Percentiles rank a stretch among this genome's conserved stretches.
phyloP scores from a whole-genome alignment of 2,113 vertebrate genomes.

The Notarius lentiginosus region DNA sequence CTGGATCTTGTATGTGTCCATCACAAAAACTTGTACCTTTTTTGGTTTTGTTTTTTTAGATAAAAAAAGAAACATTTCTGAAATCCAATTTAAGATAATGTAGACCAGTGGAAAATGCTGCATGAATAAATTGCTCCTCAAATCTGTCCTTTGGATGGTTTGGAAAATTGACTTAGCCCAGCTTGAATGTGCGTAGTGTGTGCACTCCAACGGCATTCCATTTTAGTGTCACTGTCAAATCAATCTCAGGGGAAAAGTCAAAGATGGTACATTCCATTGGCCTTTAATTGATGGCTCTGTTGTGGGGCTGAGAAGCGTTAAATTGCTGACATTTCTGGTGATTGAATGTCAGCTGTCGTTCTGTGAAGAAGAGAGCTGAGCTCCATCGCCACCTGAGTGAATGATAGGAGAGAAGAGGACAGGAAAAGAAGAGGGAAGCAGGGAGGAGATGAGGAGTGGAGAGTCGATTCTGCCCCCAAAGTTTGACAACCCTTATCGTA shows the following conservation, averaged over 20 bases:
- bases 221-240: slow-evolving; percentile 57
- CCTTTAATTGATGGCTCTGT: slow-evolving; percentile 72
- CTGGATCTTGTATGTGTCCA: slow-evolving; percentile 5
- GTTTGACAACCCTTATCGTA: slow-evolving; percentile 65
- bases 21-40: background rate
- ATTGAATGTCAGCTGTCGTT: slow-evolving; percentile 70
- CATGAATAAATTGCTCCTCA: slow-evolving; percentile 25
- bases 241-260: slow-evolving; percentile 63
- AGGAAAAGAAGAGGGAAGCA: background rate
- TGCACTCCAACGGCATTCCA: slow-evolving; percentile 33
- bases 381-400: slow-evolving; percentile 47
- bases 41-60: background rate
- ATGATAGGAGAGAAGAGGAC: slow-evolving; percentile 52
- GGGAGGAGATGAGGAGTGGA: slow-evolving; percentile 8
- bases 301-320: slow-evolving; percentile 72
- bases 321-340: slow-evolving; percentile 69
- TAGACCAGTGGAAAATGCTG: background rate
- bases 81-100: slow-evolving; percentile 29
- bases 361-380: slow-evolving; percentile 56
- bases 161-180: slow-evolving; percentile 32
- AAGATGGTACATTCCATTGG: slow-evolving; percentile 67
- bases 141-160: slow-evolving; percentile 17
- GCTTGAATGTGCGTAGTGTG: background rate
- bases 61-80: background rate
- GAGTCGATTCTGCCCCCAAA: slow-evolving; percentile 24